Percentiles rank a stretch among this genome's conserved stretches.
These are phyloP conservation scores for Vanessa atalanta DNA, from an alignment of 1,140 invertebrate species.

Conservation along the genomic window DNA sequence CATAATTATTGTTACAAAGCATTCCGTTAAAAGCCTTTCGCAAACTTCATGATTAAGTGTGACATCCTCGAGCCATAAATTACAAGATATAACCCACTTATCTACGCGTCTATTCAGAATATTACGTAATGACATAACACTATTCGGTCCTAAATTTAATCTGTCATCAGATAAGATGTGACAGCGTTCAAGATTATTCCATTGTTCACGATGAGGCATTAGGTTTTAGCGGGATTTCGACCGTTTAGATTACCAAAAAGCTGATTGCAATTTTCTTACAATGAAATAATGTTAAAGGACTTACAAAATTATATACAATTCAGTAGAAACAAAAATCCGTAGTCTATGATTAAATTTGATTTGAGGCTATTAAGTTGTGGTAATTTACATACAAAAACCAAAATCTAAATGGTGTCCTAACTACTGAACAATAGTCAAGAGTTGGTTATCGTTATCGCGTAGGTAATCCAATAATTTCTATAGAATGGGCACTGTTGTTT, in stretches of 20 bases:
- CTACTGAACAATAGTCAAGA: no score
- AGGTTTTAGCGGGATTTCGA: conserved; percentile 16
- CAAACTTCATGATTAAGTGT: conserved; percentile 39
- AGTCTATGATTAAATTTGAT: background rate
- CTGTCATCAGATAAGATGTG: conserved; percentile 27
- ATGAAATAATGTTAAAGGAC: no score
- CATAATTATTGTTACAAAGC: conserved; percentile 27
- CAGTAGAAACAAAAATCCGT: background rate
- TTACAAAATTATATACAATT: no score
- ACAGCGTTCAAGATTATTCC: conserved; percentile 5
- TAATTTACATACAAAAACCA: background rate
- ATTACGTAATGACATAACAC: conserved; percentile 33
- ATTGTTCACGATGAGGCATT: background rate
- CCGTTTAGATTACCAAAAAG: background rate
- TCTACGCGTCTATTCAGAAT: conserved; percentile 26
- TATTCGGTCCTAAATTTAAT: conserved; percentile 19
- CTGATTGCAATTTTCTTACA: background rate
- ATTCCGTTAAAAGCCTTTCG: conserved; percentile 21
- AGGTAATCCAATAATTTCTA: no score
- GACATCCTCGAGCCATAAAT: conserved; percentile 32
- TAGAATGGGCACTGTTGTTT: no score
- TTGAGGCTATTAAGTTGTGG: background rate
- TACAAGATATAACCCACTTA: conserved; percentile 38
- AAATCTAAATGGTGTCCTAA: background rate
- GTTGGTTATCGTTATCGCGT: no score